Evolutionary conservation across 2,797 vertebrate species (phyloP), one percentile per base, ranked within the genome.

Genomic region (Sphaeramia orbicularis): DNA sequence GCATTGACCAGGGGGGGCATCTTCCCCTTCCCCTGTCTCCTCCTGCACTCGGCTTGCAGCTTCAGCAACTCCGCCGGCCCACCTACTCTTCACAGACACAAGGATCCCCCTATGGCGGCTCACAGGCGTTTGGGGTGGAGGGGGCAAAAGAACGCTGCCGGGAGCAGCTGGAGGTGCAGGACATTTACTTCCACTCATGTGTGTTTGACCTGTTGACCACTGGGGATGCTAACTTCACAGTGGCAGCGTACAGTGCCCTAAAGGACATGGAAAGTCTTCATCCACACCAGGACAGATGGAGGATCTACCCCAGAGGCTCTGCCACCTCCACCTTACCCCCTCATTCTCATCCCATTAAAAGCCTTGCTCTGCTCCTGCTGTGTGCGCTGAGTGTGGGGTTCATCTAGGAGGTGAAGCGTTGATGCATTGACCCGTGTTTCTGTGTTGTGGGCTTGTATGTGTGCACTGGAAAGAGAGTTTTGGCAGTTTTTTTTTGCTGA

Each of bases 201-300:
- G 93, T 99, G 42, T 99, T 99, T 51, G 98, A 99, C 86, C 94
- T 99, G 7, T 95, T 99, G 77, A 99, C 98, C 89, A 99, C 97
- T 0, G 97, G 97, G 0, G 98, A 99, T 1, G 92, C 94, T 66
- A 99, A 98, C 91, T 99, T 99, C 89, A 97, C 96, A 0, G 92
- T 95, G 6, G 96, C 97, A 0, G 97, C 97, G 41, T 94, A 95
- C 88, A 96, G 95, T 21, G 97, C 98, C 69, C 94, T 95, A 91
- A 95, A 95, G 84, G 98, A 99, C 56, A 94, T 99, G 90, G 95
- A 96, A 85, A 95, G 93, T 0, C 92, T 99, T 65, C 97, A 99
- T 79, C 97, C 97, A 0, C 93, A 94, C 58, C 94, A 74, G 69
- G 96, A 97, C 4, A 94, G 89, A 67, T 98, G 97, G 97, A 96